Conservation (phyloP, 2,888 invertebrate species). For the Apocheima hispidaria region DNA sequence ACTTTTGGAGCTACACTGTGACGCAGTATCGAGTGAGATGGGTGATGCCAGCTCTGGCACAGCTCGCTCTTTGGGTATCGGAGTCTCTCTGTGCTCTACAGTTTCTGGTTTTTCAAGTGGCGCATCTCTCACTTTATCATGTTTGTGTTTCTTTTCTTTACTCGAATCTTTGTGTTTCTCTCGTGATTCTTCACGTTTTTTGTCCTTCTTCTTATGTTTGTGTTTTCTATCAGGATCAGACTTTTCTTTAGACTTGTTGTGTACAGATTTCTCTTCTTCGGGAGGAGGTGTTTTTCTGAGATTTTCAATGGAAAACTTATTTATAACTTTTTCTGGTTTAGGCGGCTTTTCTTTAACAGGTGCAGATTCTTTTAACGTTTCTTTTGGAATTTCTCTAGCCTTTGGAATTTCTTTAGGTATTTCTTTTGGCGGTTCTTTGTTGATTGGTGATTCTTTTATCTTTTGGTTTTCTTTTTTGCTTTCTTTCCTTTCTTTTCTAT, state of each 20-base stretch:
- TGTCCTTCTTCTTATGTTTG: slow-evolving; percentile 89
- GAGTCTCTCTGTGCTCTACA: slow-evolving; percentile 75
- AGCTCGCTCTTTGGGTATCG: slow-evolving; percentile 71
- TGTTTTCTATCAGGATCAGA: slow-evolving; percentile 84
- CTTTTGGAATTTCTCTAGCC: slow-evolving; percentile 72
- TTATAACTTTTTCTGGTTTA: slow-evolving; percentile 75
- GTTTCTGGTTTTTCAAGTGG: slow-evolving; percentile 82
- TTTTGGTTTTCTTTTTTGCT: slow-evolving; percentile 86
- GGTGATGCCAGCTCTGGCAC: slow-evolving; percentile 77
- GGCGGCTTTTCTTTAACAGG: slow-evolving; percentile 69
- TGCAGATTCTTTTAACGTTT: slow-evolving; percentile 65
- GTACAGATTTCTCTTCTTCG: slow-evolving; percentile 71
- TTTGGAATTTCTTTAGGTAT: slow-evolving; percentile 69
- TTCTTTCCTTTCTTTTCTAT: slow-evolving; percentile 85
- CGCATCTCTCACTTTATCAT: slow-evolving; percentile 81
- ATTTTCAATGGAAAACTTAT: slow-evolving; percentile 82
- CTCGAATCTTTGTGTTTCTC: slow-evolving; percentile 87
- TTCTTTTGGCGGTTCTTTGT: slow-evolving; percentile 68
- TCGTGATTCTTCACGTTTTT: slow-evolving; percentile 87
- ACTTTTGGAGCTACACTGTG: slow-evolving; percentile 83
- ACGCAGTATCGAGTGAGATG: slow-evolving; percentile 81
- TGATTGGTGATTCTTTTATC: slow-evolving; percentile 72
- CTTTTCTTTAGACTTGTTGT: slow-evolving; percentile 81
- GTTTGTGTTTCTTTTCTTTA: slow-evolving; percentile 84
- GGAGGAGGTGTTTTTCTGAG: slow-evolving; percentile 78